Base-by-base conservation (phyloP, 64 coral and sea anemone species). In the Dendronephthya gigantea region DNA sequence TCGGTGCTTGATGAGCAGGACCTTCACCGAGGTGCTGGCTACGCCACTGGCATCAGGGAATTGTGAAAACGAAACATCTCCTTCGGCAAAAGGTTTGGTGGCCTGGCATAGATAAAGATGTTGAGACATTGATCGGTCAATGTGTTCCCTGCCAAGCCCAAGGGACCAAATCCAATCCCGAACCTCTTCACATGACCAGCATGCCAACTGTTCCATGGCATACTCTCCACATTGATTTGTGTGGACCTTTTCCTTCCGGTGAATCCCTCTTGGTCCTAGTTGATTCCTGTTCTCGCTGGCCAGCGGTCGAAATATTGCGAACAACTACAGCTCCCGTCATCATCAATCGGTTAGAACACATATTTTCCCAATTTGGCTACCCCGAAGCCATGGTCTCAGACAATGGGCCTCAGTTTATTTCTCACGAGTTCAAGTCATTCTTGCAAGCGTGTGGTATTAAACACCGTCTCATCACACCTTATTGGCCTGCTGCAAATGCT, bases 1-100 rank as follows among this genome's bases (percentile, higher is more conserved):
- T n/a, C n/a, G n/a, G n/a, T n/a, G n/a, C n/a, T n/a, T n/a, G n/a
- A n/a, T n/a, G n/a, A n/a, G n/a, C n/a, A n/a, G n/a, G n/a, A n/a
- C n/a, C n/a, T n/a, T n/a, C n/a, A n/a, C n/a, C n/a, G n/a, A n/a
- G n/a, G n/a, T n/a, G n/a, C n/a, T n/a, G n/a, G n/a, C n/a, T n/a
- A n/a, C n/a, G n/a, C n/a, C n/a, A n/a, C n/a, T n/a, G n/a, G n/a
- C n/a, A n/a, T n/a, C 68, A 74, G 33, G 68, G 68, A 9, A 74
- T 74, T 30, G 68, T 74, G 33, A 74, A 74, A 35, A 74, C 68
- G 68, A 74, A 74, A 74, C n/a, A 30, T 11, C 68, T 74, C n/a
- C 33, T 74, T 27, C 68, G 68, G 10, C n/a, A 35, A 27, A 74
- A 74, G 31, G 68, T 74, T 9, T 74, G 68, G 68, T 74, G 68